Conservation (phyloP, 2,113 vertebrate genomes). For the Platysternon megacephalum region DNA sequence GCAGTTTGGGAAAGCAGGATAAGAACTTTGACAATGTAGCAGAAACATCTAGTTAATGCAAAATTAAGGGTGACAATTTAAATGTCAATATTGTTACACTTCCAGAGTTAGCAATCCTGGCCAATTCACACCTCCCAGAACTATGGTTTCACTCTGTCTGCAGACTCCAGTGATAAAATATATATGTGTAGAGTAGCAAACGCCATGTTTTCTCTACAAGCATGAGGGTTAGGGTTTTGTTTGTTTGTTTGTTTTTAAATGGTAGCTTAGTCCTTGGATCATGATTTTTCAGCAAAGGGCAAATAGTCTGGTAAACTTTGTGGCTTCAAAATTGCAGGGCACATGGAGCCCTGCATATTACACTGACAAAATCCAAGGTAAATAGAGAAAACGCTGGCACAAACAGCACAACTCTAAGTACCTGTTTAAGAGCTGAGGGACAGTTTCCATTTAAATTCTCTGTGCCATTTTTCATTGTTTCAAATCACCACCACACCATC, state of each 20-base stretch:
- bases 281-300: neutral
- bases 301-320: neutral
- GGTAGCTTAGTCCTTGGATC: neutral
- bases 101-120: neutral
- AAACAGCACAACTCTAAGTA: neutral
- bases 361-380: neutral
- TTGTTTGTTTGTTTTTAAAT: neutral
- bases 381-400: neutral
- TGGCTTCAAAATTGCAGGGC: neutral
- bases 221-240: accelerated
- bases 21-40: neutral
- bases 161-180: neutral
- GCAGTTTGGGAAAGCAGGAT: neutral
- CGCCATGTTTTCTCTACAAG: neutral
- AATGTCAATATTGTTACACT: accelerated
- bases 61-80: accelerated
- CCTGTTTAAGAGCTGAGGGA: neutral
- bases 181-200: accelerated
- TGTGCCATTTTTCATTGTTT: neutral
- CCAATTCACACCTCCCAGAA: neutral
- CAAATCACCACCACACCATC: accelerated
- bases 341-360: neutral
- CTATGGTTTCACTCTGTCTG: accelerated
- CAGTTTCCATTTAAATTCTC: neutral
- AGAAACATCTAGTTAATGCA: neutral